These are phyloP conservation scores for Nestor notabilis DNA, from an alignment of 2,113 vertebrate genomes.

Conservation along the genomic window DNA sequence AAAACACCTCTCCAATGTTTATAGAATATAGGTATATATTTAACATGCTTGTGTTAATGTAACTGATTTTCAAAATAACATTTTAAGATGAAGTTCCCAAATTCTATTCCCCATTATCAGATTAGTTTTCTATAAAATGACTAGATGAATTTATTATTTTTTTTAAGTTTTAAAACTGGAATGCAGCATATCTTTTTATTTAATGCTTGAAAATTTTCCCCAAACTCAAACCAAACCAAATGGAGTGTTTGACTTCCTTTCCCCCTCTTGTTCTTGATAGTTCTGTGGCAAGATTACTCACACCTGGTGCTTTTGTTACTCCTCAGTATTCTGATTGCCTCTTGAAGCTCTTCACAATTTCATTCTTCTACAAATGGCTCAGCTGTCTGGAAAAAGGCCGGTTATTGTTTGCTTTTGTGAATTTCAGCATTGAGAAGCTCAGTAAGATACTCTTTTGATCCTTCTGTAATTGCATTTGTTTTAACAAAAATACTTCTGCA, in stretches of 20 bases:
- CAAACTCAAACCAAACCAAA: not conserved
- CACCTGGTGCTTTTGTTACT: constrained; percentile 64
- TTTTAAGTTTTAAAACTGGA: not conserved
- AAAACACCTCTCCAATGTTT: fast-evolving
- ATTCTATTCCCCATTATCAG: not conserved
- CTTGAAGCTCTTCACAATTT: constrained; percentile 52
- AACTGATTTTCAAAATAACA: not conserved
- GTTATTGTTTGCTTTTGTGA: constrained; percentile 37
- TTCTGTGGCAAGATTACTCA: constrained; percentile 23
- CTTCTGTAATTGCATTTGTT: not conserved
- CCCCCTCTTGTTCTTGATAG: not conserved
- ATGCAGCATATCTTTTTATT: not conserved
- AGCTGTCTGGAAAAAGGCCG: constrained; percentile 49
- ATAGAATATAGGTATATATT: not conserved
- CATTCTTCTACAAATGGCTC: constrained; percentile 46
- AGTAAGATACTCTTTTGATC: constrained; percentile 9
- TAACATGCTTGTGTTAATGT: not conserved
- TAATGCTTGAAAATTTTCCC: not conserved
- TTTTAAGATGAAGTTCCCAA: not conserved
- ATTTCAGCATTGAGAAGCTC: constrained; percentile 14
- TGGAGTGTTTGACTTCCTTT: not conserved
- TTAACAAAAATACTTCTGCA: not conserved
- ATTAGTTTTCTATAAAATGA: not conserved
- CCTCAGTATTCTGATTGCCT: constrained; percentile 43
- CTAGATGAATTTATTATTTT: not conserved